Conservation (phyloP, 2,113 vertebrate genomes). For the Daboia siamensis region DNA sequence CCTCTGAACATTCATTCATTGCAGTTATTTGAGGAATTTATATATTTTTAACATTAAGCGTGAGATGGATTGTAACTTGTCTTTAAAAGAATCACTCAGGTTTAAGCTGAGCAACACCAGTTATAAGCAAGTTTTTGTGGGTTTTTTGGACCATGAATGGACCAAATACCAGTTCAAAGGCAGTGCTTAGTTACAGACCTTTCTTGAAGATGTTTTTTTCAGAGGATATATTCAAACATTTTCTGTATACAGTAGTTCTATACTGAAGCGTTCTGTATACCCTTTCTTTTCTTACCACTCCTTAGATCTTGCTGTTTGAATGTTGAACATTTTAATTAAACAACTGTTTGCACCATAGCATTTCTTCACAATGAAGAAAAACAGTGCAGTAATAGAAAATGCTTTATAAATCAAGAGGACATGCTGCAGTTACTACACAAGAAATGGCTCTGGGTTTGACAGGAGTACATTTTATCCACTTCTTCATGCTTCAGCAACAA, state of each 20-base stretch:
- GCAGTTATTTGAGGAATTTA: not conserved
- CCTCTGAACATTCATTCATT: not conserved
- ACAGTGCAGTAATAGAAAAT: constrained; percentile 28
- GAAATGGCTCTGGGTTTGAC: not conserved
- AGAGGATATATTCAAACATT: not conserved
- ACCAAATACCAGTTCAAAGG: no score
- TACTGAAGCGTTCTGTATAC: not conserved
- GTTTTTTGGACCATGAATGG: no score
- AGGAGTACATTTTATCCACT: not conserved
- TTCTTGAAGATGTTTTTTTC: not conserved
- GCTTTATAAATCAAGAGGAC: constrained; percentile 10
- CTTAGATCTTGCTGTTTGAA: not conserved
- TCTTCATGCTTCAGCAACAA: not conserved
- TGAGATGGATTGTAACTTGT: constrained; percentile 71
- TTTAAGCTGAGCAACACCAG: constrained; percentile 51
- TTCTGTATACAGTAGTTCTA: not conserved
- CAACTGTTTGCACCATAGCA: constrained; percentile 15
- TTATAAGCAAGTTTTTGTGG: constrained; percentile 76
- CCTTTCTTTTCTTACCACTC: not conserved
- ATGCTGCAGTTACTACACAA: not conserved
- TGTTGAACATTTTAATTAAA: constrained; percentile 9
- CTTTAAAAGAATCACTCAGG: constrained; percentile 81
- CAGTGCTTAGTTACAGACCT: not conserved
- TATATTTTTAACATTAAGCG: not conserved
- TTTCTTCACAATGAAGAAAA: constrained; percentile 10